phyloP scores from a whole-genome alignment of 2,797 vertebrate genomes.

The Catharus ustulatus region DNA sequence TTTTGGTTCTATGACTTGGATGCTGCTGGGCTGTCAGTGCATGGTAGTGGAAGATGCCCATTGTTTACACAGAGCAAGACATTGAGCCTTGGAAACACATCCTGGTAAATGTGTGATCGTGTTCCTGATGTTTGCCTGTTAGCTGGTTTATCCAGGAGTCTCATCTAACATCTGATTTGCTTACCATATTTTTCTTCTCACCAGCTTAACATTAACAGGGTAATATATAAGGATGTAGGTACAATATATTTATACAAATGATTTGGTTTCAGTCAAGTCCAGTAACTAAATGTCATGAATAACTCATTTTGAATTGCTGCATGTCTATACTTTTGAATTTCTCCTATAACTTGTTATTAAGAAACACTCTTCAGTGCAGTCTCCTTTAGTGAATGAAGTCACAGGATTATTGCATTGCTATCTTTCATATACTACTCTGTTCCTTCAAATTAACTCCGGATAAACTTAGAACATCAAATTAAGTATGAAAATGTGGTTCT shows the following conservation, averaged over 20 bases:
- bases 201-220: not conserved
- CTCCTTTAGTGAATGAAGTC: not conserved
- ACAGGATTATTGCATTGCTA: not conserved
- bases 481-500: not conserved
- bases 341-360: not conserved
- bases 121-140: not conserved
- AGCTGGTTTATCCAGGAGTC: not conserved
- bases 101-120: not conserved
- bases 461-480: not conserved
- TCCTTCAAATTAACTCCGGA: slow-evolving; percentile 6
- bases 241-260: not conserved
- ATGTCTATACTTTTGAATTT: not conserved
- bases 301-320: not conserved
- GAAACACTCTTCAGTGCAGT: not conserved
- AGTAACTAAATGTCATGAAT: not conserved
- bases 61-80: not conserved
- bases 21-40: not conserved
- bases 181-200: not conserved
- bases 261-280: not conserved
- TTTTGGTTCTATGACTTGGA: not conserved
- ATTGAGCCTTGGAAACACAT: not conserved
- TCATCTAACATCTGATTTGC: not conserved
- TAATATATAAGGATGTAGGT: not conserved
- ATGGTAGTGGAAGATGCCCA: not conserved
- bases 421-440: not conserved